Conservation (phyloP, 1,140 invertebrate species). For the Meteorus sp. region DNA sequence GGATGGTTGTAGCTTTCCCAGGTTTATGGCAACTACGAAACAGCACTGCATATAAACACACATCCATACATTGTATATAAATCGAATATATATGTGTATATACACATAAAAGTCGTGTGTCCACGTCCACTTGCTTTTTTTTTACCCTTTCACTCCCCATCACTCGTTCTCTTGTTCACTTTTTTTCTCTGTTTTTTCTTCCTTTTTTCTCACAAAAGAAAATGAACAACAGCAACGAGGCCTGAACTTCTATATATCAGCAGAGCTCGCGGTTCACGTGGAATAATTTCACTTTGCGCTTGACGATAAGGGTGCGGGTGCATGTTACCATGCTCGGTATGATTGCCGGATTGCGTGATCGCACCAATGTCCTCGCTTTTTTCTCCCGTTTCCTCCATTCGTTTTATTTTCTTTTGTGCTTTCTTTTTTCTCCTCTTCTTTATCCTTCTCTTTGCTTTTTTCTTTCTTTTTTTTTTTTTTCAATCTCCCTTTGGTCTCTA, state of each 20-base stretch:
- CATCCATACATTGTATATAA: no score
- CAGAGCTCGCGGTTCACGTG: slow-evolving; percentile 41
- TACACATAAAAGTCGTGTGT: background rate
- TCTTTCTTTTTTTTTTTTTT: background rate
- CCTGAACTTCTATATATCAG: slow-evolving; percentile 38
- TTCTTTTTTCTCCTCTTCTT: no score
- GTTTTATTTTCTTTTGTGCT: background rate
- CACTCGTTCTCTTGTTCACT: no score
- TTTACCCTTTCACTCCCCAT: no score
- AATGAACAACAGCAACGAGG: background rate
- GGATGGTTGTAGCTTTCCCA: no score
- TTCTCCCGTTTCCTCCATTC: background rate
- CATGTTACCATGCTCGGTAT: slow-evolving; percentile 50
- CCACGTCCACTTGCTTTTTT: no score
- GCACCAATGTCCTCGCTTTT: slow-evolving; percentile 3
- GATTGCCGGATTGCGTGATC: slow-evolving; percentile 56
- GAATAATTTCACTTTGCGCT: slow-evolving; percentile 58
- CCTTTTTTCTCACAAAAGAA: no score
- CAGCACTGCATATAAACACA: no score
- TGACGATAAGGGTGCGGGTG: slow-evolving; percentile 49
- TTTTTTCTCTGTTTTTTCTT: no score
- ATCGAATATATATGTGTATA: background rate
- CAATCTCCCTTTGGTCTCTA: background rate
- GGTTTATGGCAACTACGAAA: no score
- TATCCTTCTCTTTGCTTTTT: slow-evolving; percentile 9